Base-by-base conservation (phyloP, 92 coral and sea anemone genomes). In the Palythoa grandis region DNA sequence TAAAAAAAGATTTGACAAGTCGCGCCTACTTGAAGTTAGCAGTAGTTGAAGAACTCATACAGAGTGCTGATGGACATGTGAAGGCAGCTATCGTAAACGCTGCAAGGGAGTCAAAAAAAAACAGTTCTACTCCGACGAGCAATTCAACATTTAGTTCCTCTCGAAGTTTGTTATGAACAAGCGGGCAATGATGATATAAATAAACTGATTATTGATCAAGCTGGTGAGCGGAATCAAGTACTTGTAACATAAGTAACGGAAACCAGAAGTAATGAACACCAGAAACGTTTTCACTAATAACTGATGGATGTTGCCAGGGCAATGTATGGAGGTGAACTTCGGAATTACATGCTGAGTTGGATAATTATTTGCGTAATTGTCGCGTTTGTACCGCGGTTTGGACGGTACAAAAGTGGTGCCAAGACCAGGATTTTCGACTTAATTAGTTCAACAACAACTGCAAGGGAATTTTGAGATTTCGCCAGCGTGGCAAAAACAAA, bases 11-110 rank as follows among this genome's bases (percentile, higher is more conserved):
- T 58, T 84, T 84, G 9, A 84, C 89, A 10, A 85, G 29, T 16
- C 72, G 88, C 22, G 70, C 22, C 70, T 74, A 69, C 58, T 90
- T 90, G 93, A 87, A 87, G 76, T 87, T 90, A 13, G 93, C 56
- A 24, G 71, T 82, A 52, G 90, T 90, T 20, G 90, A 87, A 70
- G 88, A 90, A 35, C 88, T 87, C 5, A 47, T 87, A 17, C 43
- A 56, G 8, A 85, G 93, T 25, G 63, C 23, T 5, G 90, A 83
- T 61, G 86, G 90, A 13, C 29, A 35, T 29, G 93, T 83, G 7
- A 72, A 76, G 15, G 88, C 88, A 43, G 90, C 90, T 40, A 63
- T 82, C 20, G 87, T 87, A 20, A 83, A 84, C 57, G 85, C 57
- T 35, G 66, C 65, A 7, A 60, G 71, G 53, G 69, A 74, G n/a